phyloP scores from a whole-genome alignment of 2,113 vertebrate species.

The Anolis carolinensis region DNA sequence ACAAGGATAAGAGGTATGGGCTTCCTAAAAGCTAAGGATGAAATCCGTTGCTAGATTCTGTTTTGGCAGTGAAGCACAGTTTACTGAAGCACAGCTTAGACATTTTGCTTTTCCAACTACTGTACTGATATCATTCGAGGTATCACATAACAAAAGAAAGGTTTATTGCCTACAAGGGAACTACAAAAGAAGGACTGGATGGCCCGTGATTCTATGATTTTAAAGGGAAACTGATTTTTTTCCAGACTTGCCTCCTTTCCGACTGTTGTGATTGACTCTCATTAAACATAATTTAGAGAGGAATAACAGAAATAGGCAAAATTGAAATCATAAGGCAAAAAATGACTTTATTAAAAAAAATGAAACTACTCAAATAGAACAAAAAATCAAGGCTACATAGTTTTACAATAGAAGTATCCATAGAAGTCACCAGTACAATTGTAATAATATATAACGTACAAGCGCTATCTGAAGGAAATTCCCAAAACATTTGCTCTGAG shows the following conservation, averaged over 20 bases:
- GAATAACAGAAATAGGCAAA: neutral
- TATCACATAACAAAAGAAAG: neutral
- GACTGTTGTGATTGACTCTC: neutral
- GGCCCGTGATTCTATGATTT: too few relatives aligned
- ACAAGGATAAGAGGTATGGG: too few relatives aligned
- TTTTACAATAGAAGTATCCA: neutral
- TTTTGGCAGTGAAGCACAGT: too few relatives aligned
- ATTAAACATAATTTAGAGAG: neutral
- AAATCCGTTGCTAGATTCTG: too few relatives aligned
- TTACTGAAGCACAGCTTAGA: too few relatives aligned
- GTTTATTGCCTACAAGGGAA: neutral
- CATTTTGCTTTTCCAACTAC: too few relatives aligned
- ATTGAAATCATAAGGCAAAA: neutral
- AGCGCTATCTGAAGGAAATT: neutral
- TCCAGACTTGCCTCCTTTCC: neutral
- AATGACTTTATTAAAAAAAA: constrained; percentile 52
- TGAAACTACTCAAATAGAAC: constrained; percentile 14
- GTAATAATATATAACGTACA: neutral
- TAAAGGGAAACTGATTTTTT: neutral
- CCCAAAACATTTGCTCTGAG: neutral
- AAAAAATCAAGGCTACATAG: neutral
- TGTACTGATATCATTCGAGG: too few relatives aligned
- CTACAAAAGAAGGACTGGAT: neutral
- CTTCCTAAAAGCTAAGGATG: too few relatives aligned
- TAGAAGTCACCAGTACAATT: constrained; percentile 8